phyloP scores from a whole-genome alignment of 2,113 vertebrate genomes.

The Fregata magnificens region DNA sequence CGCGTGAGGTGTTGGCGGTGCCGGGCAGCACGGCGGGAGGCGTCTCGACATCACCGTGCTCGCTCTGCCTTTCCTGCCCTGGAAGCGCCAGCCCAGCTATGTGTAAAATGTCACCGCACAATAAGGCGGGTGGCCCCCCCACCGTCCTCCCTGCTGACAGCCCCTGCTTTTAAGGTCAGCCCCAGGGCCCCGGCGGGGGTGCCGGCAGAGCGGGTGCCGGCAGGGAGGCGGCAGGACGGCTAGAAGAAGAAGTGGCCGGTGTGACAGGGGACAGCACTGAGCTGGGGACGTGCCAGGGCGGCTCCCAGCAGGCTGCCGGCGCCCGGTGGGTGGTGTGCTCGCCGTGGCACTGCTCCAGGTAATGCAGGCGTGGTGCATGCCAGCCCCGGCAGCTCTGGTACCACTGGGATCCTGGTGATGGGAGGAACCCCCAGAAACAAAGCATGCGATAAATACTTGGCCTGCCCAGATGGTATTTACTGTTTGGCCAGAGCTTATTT shows the following conservation, averaged over 20 bases:
- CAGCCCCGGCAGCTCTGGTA: neutral
- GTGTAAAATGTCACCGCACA: slow-evolving; percentile 72
- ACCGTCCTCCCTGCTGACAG: neutral
- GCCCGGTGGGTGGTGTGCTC: accelerated
- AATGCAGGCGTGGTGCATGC: neutral
- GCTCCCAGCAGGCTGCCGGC: neutral
- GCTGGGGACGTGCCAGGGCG: neutral
- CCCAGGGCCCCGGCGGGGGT: too few relatives aligned
- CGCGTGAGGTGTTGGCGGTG: accelerated
- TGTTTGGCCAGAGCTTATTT: slow-evolving; percentile 9
- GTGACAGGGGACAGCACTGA: neutral
- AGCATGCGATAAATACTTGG: neutral
- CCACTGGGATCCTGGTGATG: neutral
- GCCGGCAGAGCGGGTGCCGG: neutral
- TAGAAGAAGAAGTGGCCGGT: neutral
- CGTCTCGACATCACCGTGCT: accelerated
- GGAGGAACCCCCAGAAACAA: neutral
- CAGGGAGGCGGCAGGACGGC: neutral
- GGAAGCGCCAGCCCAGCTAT: accelerated
- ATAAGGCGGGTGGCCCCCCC: slow-evolving; percentile 60
- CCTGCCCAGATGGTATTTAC: slow-evolving; percentile 12
- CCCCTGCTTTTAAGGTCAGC: neutral
- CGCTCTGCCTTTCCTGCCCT: neutral
- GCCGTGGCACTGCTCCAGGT: neutral
- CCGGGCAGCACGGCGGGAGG: neutral